Conservation (phyloP, 2,888 invertebrate species). For the Pasiphila rectangulata region DNA sequence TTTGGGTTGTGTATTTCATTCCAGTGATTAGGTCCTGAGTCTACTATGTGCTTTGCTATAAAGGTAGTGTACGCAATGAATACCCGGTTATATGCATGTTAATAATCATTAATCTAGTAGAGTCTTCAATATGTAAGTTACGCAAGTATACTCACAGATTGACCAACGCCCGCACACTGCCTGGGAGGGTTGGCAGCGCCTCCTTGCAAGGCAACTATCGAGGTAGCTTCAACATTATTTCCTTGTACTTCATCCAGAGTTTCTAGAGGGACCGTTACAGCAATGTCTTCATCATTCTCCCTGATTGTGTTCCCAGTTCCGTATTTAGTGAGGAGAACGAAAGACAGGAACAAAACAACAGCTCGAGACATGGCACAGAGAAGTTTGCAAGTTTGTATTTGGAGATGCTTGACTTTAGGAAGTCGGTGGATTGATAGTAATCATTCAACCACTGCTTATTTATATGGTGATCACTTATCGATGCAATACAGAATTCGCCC, state of each 20-base stretch:
- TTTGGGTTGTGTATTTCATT: too few relatives aligned
- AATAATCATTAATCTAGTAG: neutral
- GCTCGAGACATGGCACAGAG: slow-evolving; percentile 5
- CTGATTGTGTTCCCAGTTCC: slow-evolving; percentile 13
- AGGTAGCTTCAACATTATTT: slow-evolving; percentile 6
- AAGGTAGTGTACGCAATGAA: too few relatives aligned
- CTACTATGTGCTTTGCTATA: too few relatives aligned
- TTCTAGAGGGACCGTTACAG: neutral
- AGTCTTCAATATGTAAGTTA: too few relatives aligned
- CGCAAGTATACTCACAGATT: slow-evolving; percentile 18
- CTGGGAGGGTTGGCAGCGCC: slow-evolving; percentile 7
- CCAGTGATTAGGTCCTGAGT: too few relatives aligned
- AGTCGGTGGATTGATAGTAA: slow-evolving; percentile 1
- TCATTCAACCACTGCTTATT: slow-evolving; percentile 6
- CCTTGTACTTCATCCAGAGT: neutral
- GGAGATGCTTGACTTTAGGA: neutral
- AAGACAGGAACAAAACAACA: slow-evolving; percentile 7
- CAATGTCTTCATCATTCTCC: slow-evolving; percentile 1
- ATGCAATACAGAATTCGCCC: slow-evolving; percentile 10
- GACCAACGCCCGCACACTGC: slow-evolving; percentile 20
- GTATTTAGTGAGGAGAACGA: slow-evolving; percentile 13
- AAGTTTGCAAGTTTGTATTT: neutral
- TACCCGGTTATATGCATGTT: neutral
- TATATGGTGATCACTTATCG: slow-evolving; percentile 9
- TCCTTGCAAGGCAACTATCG: slow-evolving; percentile 16